Evolutionary conservation across 1,140 invertebrate genomes (phyloP).

Genomic region (Vanessa atalanta): DNA sequence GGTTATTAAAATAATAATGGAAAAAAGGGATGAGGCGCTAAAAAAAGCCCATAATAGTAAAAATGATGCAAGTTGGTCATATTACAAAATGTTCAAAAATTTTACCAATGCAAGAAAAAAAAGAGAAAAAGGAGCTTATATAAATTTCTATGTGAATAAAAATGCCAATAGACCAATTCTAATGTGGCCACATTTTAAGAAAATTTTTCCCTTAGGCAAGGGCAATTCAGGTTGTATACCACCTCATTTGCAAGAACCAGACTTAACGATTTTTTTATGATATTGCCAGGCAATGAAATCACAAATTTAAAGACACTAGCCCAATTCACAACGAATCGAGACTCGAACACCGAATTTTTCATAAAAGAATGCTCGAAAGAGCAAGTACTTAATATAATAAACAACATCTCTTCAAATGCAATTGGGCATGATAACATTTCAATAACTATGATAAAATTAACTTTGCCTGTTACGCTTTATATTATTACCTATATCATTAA

Average conservation of each 20-base stretch:
- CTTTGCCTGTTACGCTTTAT: not conserved
- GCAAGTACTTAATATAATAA: not conserved
- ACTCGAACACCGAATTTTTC: not conserved
- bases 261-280: constrained; percentile 16
- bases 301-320: no score
- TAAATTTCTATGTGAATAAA: constrained; percentile 21
- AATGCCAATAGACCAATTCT: not conserved
- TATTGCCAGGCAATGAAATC: not conserved
- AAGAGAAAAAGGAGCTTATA: constrained; percentile 40
- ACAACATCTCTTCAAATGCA: not conserved
- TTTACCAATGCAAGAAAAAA: constrained; percentile 27
- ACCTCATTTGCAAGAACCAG: not conserved
- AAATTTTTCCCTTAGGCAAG: not conserved
- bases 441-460: constrained; percentile 15
- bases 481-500: constrained; percentile 13
- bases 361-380: not conserved
- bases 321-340: not conserved
- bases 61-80: constrained; percentile 21
- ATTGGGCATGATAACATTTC: constrained; percentile 10
- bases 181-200: not conserved
- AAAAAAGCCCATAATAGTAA: constrained; percentile 29
- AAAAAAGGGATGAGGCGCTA: constrained; percentile 36
- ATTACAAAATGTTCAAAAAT: constrained; percentile 37
- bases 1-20: constrained; percentile 39
- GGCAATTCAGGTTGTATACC: not conserved